Evolutionary conservation across 2,797 vertebrate genomes (phyloP), one percentile per base, ranked within the genome.

Genomic region (Melanotaenia pygmaea): DNA sequence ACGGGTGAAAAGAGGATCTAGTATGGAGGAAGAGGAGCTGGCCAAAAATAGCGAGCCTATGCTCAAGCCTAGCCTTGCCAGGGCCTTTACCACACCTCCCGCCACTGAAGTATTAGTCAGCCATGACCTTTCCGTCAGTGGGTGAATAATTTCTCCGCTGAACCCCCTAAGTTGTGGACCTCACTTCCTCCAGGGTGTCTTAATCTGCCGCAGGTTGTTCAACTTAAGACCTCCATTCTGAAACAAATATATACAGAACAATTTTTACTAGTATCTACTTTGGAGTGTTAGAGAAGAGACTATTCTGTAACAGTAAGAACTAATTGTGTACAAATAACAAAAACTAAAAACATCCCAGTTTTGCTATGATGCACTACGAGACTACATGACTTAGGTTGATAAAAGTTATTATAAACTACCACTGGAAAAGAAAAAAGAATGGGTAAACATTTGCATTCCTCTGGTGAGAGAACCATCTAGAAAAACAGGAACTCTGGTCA

Each of bases 1-100:
- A 90, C 80, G 86, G 83, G 83, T 92, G 84, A 93, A 93, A 91
- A 93, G 92, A 93, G 92, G 92, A 94, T 93, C 91, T 86, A 86
- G 86, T 59, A 71, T 77, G 72, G 87, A 90, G 91, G 88, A 92
- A 90, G 90, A 88, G 83, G 87, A 87, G 86, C 67, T 3, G 79
- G 84, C 74, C 89, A 88, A 87, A 94, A 93, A 94, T 93, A 94
- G 89, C 81, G 75, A 72, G 82, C 82, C 86, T 87, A 68, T 64
- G 64, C 76, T 87, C n/a, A 24, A 84, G 85, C 68, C 28, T 57
- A 74, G 78, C 77, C 64, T 62, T 47, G 64, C 84, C 70, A 65
- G 63, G 68, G 75, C 66, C 70, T 76, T 70, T 64, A 51, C 80
- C 75, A 74, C 79, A 79, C 83, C 84, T 84, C 80, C 84, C 54